Evolutionary conservation across 30 jellyfish, hydroid and myxozoan genomes (phyloP).

Genomic region (Turritopsis rubra): DNA sequence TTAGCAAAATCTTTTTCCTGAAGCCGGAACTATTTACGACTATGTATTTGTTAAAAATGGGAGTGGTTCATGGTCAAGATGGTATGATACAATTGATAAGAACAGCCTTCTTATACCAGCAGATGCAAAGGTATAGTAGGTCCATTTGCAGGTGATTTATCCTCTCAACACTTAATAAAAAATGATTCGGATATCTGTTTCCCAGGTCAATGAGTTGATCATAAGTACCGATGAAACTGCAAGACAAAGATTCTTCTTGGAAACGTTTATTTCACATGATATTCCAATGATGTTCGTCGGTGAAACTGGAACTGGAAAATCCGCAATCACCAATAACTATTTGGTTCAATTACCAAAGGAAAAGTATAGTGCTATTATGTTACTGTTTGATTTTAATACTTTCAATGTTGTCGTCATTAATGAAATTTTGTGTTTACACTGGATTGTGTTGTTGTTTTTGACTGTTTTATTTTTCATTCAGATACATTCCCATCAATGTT

Average conservation of each 20-base stretch:
- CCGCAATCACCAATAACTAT: constrained; percentile 87
- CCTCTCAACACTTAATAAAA: too few species aligned
- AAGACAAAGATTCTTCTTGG: constrained; percentile 73
- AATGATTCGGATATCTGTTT: not conserved
- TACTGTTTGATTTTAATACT: too few species aligned
- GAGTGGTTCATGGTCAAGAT: constrained; percentile 93
- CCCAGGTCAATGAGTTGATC: constrained; percentile 82
- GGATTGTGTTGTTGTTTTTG: not conserved
- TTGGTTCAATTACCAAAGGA: constrained; percentile 81
- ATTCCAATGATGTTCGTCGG: constrained; percentile 93
- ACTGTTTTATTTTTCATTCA: constrained; percentile 10
- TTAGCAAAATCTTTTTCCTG: constrained; percentile 91
- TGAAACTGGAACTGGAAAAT: constrained; percentile 94
- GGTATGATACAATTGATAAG: constrained; percentile 86
- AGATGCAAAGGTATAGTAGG: constrained; percentile 65
- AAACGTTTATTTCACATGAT: constrained; percentile 68
- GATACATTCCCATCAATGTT: constrained; percentile 89
- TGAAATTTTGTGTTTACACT: too few species aligned
- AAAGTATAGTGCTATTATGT: constrained; percentile 46
- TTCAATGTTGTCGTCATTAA: not conserved
- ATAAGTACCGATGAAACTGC: constrained; percentile 95
- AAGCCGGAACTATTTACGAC: constrained; percentile 80
- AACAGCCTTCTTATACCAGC: constrained; percentile 53
- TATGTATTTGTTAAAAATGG: constrained; percentile 72
- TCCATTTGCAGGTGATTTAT: too few species aligned